Evolutionary conservation across 2,888 invertebrate genomes (phyloP), one percentile per base, ranked within the genome.

Genomic region (Noctua janthe): DNA sequence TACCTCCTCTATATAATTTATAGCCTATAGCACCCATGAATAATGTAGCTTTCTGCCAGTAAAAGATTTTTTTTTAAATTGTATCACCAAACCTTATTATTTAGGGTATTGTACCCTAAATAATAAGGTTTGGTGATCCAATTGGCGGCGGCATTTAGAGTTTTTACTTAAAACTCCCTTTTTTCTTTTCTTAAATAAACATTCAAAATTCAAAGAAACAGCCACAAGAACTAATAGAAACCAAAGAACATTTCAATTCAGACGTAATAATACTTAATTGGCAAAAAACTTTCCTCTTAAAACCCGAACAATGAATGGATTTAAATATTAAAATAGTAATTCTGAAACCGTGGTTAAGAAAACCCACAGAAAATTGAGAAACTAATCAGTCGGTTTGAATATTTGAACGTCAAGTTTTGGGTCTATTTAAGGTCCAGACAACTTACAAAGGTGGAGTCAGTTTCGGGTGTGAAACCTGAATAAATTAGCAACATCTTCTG

Each of bases 291-390:
- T 76, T 47, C 39, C 62, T 39, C 43, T 35, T 59, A 17, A 39
- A 77, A 82, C 67, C 51, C 17, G 10, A 74, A 86, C 71, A 73
- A 69, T 15, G 62, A 71, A 86, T 72, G 23, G 39, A 11, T 80
- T 72, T 77, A 86, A 87, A 80, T 77, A 85, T 85, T 87, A 51
- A 80, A 77, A 72, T 67, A 77, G 71, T 80, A 71, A 87, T 85
- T 71, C 20, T 66, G 74, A 67, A 43, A 43, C 67, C 35, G 35
- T 17, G 51, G 59, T n/a, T 4, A 59, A 80, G 74, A 83, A 66
- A 39, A 5, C 35, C 39, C 66, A 10, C 10, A 39, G 66, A 66
- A 83, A 76, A 77, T 76, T 54, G 39, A 6, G 7, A 84, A 87
- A 86, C 43, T 83, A 86, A 80, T 86, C 75, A 75, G 80, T 43